Evolutionary conservation across 1,140 invertebrate species (phyloP).

Genomic region (Drosophila mojavensis): DNA sequence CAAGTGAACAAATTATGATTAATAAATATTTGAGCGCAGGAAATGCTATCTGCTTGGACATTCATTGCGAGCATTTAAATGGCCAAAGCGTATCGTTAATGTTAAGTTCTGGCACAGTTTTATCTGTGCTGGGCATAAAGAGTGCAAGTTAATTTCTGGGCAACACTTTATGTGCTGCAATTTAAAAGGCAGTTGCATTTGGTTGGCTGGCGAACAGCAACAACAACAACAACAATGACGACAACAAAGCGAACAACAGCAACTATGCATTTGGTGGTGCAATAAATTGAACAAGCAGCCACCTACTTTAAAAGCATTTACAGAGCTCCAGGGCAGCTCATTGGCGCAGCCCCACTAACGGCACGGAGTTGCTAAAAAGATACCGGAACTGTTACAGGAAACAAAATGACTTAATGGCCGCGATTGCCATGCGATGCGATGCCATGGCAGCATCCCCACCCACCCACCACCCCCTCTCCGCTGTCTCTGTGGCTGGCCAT

Average conservation of each 20-base stretch:
- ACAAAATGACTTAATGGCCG: conserved; percentile 81
- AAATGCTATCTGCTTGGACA: conserved; percentile 13
- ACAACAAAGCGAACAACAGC: conserved; percentile 25
- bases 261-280: conserved; percentile 66
- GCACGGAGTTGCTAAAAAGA: conserved; percentile 70
- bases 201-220: conserved; percentile 3
- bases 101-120: conserved; percentile 45
- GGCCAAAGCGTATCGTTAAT: conserved; percentile 47
- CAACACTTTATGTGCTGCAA: conserved; percentile 65
- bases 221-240: neutral
- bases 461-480: neutral
- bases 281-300: conserved; percentile 76
- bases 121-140: conserved; percentile 52
- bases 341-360: conserved; percentile 20
- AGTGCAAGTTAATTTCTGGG: conserved; percentile 65
- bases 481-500: conserved; percentile 50
- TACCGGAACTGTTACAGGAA: conserved; percentile 80
- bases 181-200: conserved; percentile 58
- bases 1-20: neutral
- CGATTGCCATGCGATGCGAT: conserved; percentile 63
- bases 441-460: conserved; percentile 43
- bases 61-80: conserved; percentile 35
- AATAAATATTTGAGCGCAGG: neutral
- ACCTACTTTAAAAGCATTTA: conserved; percentile 79
- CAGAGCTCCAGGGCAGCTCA: conserved; percentile 17